A percentile compares a stretch with the other conserved stretches of the same genome.
Conservation (phyloP, 2,113 vertebrate genomes). For the Colinus virginianus region DNA sequence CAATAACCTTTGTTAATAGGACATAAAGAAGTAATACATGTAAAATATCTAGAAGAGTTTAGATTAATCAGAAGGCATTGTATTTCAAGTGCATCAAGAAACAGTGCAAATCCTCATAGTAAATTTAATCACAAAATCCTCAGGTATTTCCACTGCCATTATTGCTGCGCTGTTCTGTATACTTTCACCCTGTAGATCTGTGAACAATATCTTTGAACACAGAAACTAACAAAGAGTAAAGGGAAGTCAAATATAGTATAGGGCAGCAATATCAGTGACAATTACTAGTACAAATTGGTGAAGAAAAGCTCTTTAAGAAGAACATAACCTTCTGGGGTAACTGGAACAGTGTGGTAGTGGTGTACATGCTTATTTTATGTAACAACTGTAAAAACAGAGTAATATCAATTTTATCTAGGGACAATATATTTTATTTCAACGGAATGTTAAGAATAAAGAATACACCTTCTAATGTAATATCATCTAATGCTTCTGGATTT, state of each 20-base stretch:
- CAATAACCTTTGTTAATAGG: not conserved
- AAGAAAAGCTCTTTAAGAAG: not conserved
- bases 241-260: not conserved
- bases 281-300: not conserved
- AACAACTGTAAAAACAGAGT: not conserved
- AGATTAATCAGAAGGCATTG: not conserved
- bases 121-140: not conserved
- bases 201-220: not conserved
- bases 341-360: not conserved
- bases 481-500: not conserved
- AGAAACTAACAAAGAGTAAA: not conserved
- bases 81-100: not conserved
- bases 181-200: not conserved
- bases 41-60: not conserved
- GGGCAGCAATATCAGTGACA: not conserved
- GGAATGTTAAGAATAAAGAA: not conserved
- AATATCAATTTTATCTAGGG: not conserved
- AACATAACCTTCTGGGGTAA: not conserved
- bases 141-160: not conserved
- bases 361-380: not conserved
- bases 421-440: not conserved
- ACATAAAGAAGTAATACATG: not conserved
- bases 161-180: not conserved
- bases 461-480: not conserved
- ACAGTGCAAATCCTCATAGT: not conserved